A percentile compares a stretch with the other conserved stretches of the same genome.
phyloP scores from a whole-genome alignment of 2,888 invertebrate species.

The Globia sparganii region DNA sequence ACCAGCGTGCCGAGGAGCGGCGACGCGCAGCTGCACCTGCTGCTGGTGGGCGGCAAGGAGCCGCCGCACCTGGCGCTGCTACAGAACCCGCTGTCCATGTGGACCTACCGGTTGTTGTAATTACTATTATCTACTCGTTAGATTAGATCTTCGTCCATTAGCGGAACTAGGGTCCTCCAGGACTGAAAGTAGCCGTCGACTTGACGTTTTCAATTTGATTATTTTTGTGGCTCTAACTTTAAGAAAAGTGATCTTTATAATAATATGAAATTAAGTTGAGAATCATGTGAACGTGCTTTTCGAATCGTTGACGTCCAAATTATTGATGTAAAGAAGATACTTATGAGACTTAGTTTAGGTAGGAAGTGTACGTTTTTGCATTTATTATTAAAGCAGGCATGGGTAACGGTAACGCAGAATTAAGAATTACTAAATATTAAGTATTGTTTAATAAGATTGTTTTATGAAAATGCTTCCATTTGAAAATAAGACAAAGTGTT shows the following conservation, averaged over 20 bases:
- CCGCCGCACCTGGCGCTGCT: conserved; percentile 94
- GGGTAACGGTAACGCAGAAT: conserved; percentile 35
- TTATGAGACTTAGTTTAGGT: conserved; percentile 60
- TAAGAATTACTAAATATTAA: neutral
- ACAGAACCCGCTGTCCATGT: conserved; percentile 94
- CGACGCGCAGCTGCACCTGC: conserved; percentile 73
- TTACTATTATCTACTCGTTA: conserved; percentile 30
- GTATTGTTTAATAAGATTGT: neutral
- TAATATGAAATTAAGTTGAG: conserved; percentile 38
- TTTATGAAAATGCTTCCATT: conserved; percentile 18
- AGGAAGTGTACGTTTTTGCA: conserved; percentile 42
- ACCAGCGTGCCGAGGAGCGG: conserved; percentile 76
- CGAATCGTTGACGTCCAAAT: conserved; percentile 69
- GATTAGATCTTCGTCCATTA: conserved; percentile 67
- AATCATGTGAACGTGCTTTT: conserved; percentile 62
- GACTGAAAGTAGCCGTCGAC: conserved; percentile 52
- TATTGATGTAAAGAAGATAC: conserved; percentile 62
- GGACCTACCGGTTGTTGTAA: conserved; percentile 92
- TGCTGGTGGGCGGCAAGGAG: conserved; percentile 94
- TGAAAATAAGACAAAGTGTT: conserved; percentile 21
- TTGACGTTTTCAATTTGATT: conserved; percentile 59
- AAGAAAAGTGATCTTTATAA: conserved; percentile 51
- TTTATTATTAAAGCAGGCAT: conserved; percentile 29
- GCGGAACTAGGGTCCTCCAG: conserved; percentile 58
- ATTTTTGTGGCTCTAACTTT: conserved; percentile 56